phyloP scores from a whole-genome alignment of 1,140 invertebrate genomes.

The Neotoxoptera formosana region DNA sequence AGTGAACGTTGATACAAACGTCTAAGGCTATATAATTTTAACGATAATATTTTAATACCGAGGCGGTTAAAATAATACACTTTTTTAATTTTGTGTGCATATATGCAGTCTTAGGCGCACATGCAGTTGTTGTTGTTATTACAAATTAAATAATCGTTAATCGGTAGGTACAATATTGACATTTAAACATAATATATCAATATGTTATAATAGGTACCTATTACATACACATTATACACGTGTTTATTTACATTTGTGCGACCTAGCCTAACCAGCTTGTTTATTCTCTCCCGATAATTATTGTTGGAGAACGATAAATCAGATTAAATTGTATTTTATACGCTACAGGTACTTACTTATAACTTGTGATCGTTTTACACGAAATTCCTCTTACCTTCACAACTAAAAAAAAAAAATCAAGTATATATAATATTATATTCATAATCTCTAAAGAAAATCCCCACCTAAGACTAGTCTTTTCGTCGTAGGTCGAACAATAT shows the following conservation, averaged over 20 bases:
- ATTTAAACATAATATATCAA: background rate
- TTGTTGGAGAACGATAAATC: background rate
- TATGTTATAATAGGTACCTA: background rate
- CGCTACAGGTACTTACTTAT: background rate
- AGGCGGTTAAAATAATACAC: background rate
- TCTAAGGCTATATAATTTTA: background rate
- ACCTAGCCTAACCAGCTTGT: background rate
- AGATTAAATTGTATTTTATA: slow-evolving; percentile 11
- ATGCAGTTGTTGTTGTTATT: background rate
- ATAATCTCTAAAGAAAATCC: background rate
- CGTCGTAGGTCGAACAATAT: background rate
- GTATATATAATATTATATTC: background rate
- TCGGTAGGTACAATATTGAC: background rate
- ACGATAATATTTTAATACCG: background rate
- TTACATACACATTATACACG: background rate
- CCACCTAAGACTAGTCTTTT: background rate
- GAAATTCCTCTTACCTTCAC: background rate
- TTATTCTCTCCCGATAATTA: background rate
- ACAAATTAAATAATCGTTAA: background rate
- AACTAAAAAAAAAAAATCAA: background rate
- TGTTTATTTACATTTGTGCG: background rate
- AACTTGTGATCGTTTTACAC: slow-evolving; percentile 17
- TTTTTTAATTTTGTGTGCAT: background rate
- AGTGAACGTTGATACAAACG: background rate
- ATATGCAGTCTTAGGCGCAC: background rate